Evolutionary conservation across 2,888 invertebrate genomes (phyloP), one percentile per base, ranked within the genome.

Genomic region (Tenthredo scrophulariae): DNA sequence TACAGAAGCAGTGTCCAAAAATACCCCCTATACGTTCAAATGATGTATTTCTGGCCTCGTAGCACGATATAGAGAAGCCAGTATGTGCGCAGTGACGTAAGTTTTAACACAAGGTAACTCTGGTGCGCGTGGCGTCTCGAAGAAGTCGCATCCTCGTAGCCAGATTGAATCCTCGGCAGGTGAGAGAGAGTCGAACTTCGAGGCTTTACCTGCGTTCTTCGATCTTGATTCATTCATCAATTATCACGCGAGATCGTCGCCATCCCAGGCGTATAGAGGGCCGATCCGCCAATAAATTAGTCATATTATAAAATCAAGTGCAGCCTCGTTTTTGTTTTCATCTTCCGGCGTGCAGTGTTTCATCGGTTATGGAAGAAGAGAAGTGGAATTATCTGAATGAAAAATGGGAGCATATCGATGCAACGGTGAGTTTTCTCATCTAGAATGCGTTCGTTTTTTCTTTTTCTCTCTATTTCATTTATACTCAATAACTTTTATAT

Each of bases 381-480:
- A 87, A 79, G 6, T 91, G 92, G 91, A 89, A 92, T 87, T 91
- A 92, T 88, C 85, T 92, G 54, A 87, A 86, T 54, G 92, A 92
- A 86, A 93, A 91, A 89, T 92, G 93, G 93, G 92, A 92, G 84
- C 89, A 92, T 87, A 91, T 93, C 86, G 90, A 89, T 54, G 87
- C 87, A 83, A 54, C 89, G 87, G 93, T 93, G 89, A 93, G 93
- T 89, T 9, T 83, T 43, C 15, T 46, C 15, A 9, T 7, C 10
- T n/a, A 29, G 3, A 26, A 29, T 37, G 7, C 15, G 13, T 22
- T 13, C 26, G 26, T 74, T 2, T 2, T 26, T 43, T 26, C 7
- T 46, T 26, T 10, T 1, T 37, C 10, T 15, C 13, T 54, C 1
- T 15, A 29, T 29, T 77, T 10, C 37, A 9, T 29, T 54, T 1